phyloP scores from a whole-genome alignment of 2,797 vertebrate genomes.

The Decapterus maruadsi region DNA sequence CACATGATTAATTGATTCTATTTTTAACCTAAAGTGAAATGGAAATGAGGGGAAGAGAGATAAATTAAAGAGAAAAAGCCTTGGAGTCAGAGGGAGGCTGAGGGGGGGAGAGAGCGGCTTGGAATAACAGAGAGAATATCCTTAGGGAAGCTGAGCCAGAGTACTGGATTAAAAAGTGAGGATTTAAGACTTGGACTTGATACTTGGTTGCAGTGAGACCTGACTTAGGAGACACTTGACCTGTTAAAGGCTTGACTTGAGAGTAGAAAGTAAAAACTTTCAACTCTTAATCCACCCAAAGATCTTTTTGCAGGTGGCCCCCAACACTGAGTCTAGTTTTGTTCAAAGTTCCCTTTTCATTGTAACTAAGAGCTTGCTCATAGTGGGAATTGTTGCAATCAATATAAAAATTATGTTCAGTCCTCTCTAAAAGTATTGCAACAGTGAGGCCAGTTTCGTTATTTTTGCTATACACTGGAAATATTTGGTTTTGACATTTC shows the following conservation, averaged over 20 bases:
- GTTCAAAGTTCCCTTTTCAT: no score
- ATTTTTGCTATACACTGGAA: no score
- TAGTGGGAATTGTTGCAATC: no score
- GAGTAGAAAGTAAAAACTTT: not conserved
- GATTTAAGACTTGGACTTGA: not conserved
- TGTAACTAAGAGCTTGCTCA: no score
- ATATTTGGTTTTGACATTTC: no score
- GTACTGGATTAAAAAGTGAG: not conserved
- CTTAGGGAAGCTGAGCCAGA: not conserved
- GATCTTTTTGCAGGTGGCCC: no score
- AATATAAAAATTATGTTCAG: no score
- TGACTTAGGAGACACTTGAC: not conserved
- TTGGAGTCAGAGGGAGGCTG: not conserved
- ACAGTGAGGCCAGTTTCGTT: no score
- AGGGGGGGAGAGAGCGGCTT: not conserved
- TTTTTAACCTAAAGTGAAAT: constrained; percentile 20
- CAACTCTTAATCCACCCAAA: no score
- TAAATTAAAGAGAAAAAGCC: constrained; percentile 8
- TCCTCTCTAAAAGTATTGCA: no score
- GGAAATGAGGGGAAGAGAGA: constrained; percentile 12
- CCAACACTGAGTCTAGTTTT: no score
- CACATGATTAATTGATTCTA: not conserved
- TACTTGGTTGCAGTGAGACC: not conserved
- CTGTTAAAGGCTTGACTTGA: no score
- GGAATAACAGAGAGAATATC: constrained; percentile 16